Base-by-base conservation (phyloP, 2,797 vertebrate genomes). In the Trachurus trachurus region DNA sequence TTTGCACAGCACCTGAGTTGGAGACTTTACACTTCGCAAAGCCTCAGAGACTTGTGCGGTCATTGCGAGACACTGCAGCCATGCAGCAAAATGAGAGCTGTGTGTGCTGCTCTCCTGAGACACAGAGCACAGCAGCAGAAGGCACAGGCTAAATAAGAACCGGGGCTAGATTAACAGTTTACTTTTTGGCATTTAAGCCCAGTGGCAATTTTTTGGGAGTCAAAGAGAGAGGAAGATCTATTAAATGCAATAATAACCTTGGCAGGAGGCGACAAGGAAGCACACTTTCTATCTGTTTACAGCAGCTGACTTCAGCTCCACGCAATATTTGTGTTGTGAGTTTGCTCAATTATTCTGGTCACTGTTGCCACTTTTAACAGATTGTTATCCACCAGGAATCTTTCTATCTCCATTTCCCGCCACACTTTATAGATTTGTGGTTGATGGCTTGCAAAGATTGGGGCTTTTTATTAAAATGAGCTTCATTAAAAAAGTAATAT, bases 61-160 rank as follows among this genome's bases (percentile, higher is more conserved):
- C 80, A 58, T 44, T 58, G 84, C 72, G 1, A 69, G 73, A 91
- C 85, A 67, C 90, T 76, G 89, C 92, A 93, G 90, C 87, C 90
- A 88, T 92, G 90, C 91, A 92, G 89, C 90, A 92, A 87, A 91
- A 85, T 34, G 65, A 83, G 84, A 90, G 78, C 87, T 54, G 52
- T 81, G 76, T 71, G 79, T 80, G 54, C 74, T 52, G 78, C 85
- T 89, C 86, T 65, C 83, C 82, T 3, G 80, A 85, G 88, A 88
- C 83, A 11, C 80, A n/a, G 74, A 0, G 21, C 73, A 70, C 44
- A 85, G 82, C 44, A 85, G 82, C 83, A 83, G 78, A 74, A 78
- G 76, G 76, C n/a, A 47, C n/a, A 47, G 52, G 59, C 79, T 73
- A 77, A 91, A 88, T 67, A 79, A 82, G 45, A 86, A 64, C 67